Conservation (phyloP, 2,888 invertebrate species). For the Amaurobius ferox region DNA sequence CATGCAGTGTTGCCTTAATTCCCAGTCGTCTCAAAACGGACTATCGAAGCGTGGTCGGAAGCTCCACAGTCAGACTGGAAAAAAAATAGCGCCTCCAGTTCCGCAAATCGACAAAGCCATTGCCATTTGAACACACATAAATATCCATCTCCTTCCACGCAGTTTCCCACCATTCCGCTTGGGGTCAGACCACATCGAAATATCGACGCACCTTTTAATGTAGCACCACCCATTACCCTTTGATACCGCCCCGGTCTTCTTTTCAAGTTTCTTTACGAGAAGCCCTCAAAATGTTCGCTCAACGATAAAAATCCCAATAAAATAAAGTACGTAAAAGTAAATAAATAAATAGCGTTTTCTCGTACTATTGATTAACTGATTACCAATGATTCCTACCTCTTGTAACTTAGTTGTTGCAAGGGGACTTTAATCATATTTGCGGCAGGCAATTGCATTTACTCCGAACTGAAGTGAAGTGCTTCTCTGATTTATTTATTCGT, state of each 20-base stretch:
- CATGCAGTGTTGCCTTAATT: background rate
- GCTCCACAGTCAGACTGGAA: background rate
- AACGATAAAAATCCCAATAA: conserved; percentile 64
- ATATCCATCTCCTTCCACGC: conserved; percentile 22
- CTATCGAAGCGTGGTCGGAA: background rate
- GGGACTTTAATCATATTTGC: conserved; percentile 69
- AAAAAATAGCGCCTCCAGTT: background rate
- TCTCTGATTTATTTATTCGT: conserved; percentile 59
- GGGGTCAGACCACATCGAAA: background rate
- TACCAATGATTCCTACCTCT: conserved; percentile 33
- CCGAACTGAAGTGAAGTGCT: conserved; percentile 46
- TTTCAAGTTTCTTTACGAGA: conserved; percentile 36
- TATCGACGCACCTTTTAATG: conserved; percentile 41
- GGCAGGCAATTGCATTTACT: conserved; percentile 64
- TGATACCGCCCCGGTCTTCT: conserved; percentile 33
- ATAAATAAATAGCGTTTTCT: conserved; percentile 59
- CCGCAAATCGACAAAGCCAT: conserved; percentile 1
- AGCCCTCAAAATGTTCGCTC: conserved; percentile 55
- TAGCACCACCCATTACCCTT: conserved; percentile 62
- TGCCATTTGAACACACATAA: conserved; percentile 29
- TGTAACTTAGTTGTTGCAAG: conserved; percentile 39
- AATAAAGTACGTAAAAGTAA: conserved; percentile 51
- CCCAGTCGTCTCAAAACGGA: background rate
- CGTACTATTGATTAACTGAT: conserved; percentile 69
- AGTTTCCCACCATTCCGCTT: conserved; percentile 5